These are phyloP conservation scores for Centropus bengalensis DNA, from an alignment of 2,113 vertebrate species.

Conservation along the genomic window DNA sequence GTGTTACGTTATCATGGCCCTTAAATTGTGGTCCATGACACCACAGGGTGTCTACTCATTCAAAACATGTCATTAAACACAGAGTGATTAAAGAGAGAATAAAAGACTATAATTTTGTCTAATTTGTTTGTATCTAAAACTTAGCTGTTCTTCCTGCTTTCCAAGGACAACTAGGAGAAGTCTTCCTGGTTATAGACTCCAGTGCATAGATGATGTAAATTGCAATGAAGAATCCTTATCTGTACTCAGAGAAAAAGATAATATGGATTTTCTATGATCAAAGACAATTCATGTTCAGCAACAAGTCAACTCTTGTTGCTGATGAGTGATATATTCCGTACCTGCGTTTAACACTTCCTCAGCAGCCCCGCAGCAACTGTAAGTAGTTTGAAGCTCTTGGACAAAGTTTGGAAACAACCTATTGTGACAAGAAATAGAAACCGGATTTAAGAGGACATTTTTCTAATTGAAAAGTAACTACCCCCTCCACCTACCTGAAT, in stretches of 20 bases:
- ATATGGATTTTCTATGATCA: background rate
- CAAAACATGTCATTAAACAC: background rate
- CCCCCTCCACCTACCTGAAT: background rate
- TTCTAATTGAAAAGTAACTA: background rate
- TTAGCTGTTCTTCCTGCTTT: background rate
- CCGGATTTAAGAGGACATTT: background rate
- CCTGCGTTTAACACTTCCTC: background rate
- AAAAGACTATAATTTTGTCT: background rate
- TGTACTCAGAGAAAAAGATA: background rate
- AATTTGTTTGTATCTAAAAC: background rate
- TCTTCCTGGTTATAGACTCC: background rate
- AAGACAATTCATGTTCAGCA: background rate
- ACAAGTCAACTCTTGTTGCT: background rate
- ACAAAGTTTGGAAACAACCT: background rate
- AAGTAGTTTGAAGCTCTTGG: background rate
- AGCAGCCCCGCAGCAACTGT: background rate
- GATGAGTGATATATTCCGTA: background rate
- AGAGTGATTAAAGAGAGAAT: background rate
- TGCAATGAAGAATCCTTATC: background rate
- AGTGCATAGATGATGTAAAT: background rate
- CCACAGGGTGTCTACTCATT: background rate
- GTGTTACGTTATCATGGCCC: background rate
- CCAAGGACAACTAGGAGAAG: background rate
- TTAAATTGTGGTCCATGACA: background rate
- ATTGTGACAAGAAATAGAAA: background rate